Evolutionary conservation across 2,113 vertebrate species (phyloP), one percentile per base, ranked within the genome.

Genomic region (Gadus macrocephalus): DNA sequence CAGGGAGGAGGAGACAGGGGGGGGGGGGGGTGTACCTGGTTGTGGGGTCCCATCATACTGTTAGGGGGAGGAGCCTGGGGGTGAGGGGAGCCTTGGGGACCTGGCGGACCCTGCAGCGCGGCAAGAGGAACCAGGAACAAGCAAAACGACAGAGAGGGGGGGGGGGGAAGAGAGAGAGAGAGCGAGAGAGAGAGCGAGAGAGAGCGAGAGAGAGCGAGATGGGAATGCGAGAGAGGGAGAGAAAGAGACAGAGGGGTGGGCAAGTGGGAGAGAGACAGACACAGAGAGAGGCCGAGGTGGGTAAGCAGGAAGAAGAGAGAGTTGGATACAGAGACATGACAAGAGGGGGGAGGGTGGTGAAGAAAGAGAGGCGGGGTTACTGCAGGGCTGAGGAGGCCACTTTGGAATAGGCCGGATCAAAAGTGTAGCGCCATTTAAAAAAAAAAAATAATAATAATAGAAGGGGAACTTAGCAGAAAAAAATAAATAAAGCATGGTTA

Each of bases 41-140:
- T 96, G 92, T 98, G 97, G 86, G 96, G 96, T 94, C 97, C 97
- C 97, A 99, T 98, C 96, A 99, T 98, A 94, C 94, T 96, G 95
- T 97, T 99, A 93, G 96, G 94, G 90, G 95, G 96, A 94, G 97
- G 96, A 94, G 97, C 94, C 92, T 97, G 96, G 92, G 96, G 94
- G 93, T 99, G 97, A 93, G 97, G 97, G 92, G 96, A 98, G 90
- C 96, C 95, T 94, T 98, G 97, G 91, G 97, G 97, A 92, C 97
- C 97, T 88, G 97, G 95, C 89, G 96, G 96, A 93, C 96, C 96
- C 97, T 98, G 93, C 92, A 91, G 94, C 93, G 91, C 92, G 89
- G 90, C 89, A 84, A 89, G 91, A 93, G 91, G 91, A 72, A 83
- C 90, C 87, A 67, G 90, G 92, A 92, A 91, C 76, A 84, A 90